Percentiles rank a stretch among this genome's conserved stretches.
Conservation (phyloP, 2,888 invertebrate species). For the Xestia ashworthii region DNA sequence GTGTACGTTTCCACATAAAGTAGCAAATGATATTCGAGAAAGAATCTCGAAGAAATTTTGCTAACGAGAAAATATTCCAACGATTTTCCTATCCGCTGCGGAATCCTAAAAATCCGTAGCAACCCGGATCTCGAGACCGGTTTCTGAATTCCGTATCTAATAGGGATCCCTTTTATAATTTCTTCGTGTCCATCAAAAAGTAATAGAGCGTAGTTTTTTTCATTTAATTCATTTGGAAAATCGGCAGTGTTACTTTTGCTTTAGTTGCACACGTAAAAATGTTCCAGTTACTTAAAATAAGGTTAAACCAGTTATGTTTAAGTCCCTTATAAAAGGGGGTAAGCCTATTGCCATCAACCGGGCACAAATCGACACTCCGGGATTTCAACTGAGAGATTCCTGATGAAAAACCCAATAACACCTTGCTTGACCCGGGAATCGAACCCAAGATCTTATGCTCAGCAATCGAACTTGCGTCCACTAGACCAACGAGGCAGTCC, state of each 20-base stretch:
- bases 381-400: too few species aligned
- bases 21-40: constrained; percentile 26
- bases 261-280: not conserved
- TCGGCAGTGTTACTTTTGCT: not conserved
- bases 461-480: not conserved
- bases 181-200: constrained; percentile 35
- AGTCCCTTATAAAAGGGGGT: not conserved
- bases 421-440: not conserved
- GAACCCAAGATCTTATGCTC: not conserved
- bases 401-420: not conserved
- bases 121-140: constrained; percentile 36
- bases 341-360: not conserved
- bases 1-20: not conserved
- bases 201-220: constrained; percentile 18
- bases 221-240: not conserved
- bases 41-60: constrained; percentile 46
- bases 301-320: not conserved
- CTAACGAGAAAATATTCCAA: constrained; percentile 44
- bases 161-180: constrained; percentile 53
- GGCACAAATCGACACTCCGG: too few species aligned
- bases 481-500: too few species aligned
- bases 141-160: constrained; percentile 51
- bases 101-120: constrained; percentile 57
- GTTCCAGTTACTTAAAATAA: not conserved
- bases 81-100: constrained; percentile 34